Conservation (phyloP, 2,113 vertebrate species). For the Galbula dea region DNA sequence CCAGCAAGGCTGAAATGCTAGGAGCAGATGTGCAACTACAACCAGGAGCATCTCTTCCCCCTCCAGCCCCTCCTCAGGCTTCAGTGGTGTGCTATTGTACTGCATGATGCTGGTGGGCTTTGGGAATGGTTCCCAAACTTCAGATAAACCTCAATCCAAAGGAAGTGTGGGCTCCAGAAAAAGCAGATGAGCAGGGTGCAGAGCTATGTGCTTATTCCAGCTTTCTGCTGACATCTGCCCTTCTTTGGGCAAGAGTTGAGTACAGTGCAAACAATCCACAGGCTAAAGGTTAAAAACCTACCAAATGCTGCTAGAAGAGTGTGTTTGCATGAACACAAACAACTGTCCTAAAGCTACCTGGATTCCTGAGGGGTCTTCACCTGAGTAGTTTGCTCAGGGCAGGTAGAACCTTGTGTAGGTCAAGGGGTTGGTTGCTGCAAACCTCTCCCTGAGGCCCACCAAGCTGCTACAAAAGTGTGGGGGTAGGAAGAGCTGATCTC, state of each 20-base stretch:
- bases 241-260: neutral
- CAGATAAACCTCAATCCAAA: fast-evolving
- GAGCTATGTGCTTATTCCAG: neutral
- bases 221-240: neutral
- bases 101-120: neutral
- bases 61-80: neutral
- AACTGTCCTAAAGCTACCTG: neutral
- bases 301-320: neutral
- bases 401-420: neutral
- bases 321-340: neutral
- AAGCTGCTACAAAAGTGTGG: neutral
- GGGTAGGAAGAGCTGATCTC: neutral
- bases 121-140: neutral
- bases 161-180: neutral
- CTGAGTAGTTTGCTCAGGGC: neutral
- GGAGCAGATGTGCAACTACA: neutral
- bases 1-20: neutral
- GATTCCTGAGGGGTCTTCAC: neutral
- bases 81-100: neutral
- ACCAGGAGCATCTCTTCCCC: neutral
- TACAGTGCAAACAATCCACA: neutral
- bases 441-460: neutral
- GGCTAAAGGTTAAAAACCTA: neutral
- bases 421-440: neutral
- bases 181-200: neutral